Base-by-base conservation (phyloP, 2,888 invertebrate genomes). In the Cacoxenus indagator region DNA sequence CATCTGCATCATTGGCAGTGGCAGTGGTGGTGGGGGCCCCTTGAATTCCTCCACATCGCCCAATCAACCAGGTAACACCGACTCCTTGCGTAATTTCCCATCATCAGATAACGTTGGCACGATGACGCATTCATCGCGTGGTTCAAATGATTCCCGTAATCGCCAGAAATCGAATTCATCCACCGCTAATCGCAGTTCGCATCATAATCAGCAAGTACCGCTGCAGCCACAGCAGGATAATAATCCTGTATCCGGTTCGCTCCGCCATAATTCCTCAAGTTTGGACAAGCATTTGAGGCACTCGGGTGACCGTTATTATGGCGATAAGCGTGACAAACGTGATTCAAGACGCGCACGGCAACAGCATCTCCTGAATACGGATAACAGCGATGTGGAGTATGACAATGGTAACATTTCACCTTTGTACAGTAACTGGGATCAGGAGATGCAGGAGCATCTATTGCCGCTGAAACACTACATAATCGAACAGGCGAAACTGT, bases 401-500 rank as follows among this genome's bases (percentile, higher is more conserved):
- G 91, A 91, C 22, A 91, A 91, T 67, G 91, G 90, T 0, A 90
- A 91, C 54, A 90, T 90, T 17, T 91, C 91, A 0, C 93, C 93
- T 0, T 87, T 93, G 29, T 93, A 93, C 84, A 93, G 92, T 77
- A 93, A 93, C 86, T 93, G 93, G 92, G 93, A 93, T 84, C 87
- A 86, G 74, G 90, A 91, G 71, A 90, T 91, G 91, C 93, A 93
- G 76, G 91, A 91, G 77, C 95, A 95, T 85, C 88, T 96, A 73
- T 87, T 95, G 82, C 96, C 96, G 9, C 89, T 96, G 73, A 95
- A 96, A 87, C 95, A 96, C 88, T 96, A 96, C 84, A 93, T 96
- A 77, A 91, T 96, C 81, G 95, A 96, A 84, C 96, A 96, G 88
- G 94, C 94, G 0, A 94, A 94, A 75, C 71, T 80, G 4, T 73